phyloP scores from a whole-genome alignment of 1,140 invertebrate species.

The Scaptomyza graminum region DNA sequence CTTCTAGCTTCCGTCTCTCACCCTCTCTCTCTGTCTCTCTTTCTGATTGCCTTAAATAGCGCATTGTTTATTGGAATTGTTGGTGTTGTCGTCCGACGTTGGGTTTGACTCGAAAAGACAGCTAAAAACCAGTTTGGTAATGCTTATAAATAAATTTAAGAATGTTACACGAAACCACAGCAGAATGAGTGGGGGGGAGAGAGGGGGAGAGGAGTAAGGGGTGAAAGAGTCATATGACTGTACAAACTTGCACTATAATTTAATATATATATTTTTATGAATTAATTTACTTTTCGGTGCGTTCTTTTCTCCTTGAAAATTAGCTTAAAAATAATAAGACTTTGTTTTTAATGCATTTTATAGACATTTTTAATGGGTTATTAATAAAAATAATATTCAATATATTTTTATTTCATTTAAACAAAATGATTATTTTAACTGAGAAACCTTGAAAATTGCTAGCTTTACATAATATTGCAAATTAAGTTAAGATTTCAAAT shows the following conservation, averaged over 20 bases:
- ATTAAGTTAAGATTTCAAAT: too few relatives aligned
- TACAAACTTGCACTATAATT: slow-evolving; percentile 7
- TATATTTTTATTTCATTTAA: too few relatives aligned
- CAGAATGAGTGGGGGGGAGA: background rate
- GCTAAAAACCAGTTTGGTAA: slow-evolving; percentile 54
- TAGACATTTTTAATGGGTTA: too few relatives aligned
- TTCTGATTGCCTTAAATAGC: slow-evolving; percentile 5
- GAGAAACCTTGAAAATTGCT: too few relatives aligned
- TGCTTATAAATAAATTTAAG: slow-evolving; percentile 70
- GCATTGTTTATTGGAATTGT: slow-evolving; percentile 25
- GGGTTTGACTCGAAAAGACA: slow-evolving; percentile 30
- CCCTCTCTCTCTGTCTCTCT: background rate
- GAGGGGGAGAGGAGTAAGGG: background rate
- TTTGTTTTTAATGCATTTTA: too few relatives aligned
- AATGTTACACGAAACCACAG: slow-evolving; percentile 31
- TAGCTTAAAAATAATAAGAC: too few relatives aligned
- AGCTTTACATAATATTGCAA: too few relatives aligned
- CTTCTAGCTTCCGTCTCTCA: slow-evolving; percentile 9
- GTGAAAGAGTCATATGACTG: slow-evolving; percentile 14
- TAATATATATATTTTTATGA: too few relatives aligned
- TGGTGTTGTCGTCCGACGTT: slow-evolving; percentile 13
- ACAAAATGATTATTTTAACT: too few relatives aligned
- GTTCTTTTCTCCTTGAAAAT: too few relatives aligned
- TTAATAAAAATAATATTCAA: too few relatives aligned
- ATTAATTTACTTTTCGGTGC: too few relatives aligned